Evolutionary conservation across 2,797 vertebrate genomes (phyloP).

Genomic region (Platalea minor): DNA sequence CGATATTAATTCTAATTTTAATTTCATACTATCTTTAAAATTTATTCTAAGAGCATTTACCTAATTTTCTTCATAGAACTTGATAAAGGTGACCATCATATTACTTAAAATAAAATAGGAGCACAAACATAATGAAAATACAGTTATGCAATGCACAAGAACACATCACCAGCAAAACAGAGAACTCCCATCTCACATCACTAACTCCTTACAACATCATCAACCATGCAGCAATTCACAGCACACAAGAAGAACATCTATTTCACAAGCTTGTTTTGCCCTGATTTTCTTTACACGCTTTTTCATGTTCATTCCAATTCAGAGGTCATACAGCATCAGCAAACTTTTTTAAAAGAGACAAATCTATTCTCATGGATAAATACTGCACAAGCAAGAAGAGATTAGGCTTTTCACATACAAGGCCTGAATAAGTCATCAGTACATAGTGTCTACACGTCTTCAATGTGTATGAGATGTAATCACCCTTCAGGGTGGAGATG

Average conservation of each 20-base stretch:
- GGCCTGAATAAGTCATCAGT: background rate
- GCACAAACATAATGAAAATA: background rate
- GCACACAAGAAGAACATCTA: background rate
- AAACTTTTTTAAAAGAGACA: background rate
- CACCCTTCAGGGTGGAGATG: background rate
- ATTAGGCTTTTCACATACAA: background rate
- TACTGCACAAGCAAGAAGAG: background rate
- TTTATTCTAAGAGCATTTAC: background rate
- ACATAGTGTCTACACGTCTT: background rate
- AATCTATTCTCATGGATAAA: background rate
- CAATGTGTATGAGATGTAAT: background rate
- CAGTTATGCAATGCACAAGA: background rate
- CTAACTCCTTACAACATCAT: background rate
- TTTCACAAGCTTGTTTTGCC: background rate
- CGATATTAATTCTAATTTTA: background rate
- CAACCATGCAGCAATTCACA: background rate
- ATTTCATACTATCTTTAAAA: background rate
- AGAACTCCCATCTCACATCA: background rate
- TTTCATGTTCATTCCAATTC: background rate
- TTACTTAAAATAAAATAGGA: background rate
- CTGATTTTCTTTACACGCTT: background rate
- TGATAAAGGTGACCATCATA: background rate
- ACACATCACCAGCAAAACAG: background rate
- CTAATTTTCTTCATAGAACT: background rate
- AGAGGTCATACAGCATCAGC: background rate